A percentile compares a stretch with the other conserved stretches of the same genome.
Conservation (phyloP, 2,113 vertebrate genomes). For the Cheirogaleus medius region DNA sequence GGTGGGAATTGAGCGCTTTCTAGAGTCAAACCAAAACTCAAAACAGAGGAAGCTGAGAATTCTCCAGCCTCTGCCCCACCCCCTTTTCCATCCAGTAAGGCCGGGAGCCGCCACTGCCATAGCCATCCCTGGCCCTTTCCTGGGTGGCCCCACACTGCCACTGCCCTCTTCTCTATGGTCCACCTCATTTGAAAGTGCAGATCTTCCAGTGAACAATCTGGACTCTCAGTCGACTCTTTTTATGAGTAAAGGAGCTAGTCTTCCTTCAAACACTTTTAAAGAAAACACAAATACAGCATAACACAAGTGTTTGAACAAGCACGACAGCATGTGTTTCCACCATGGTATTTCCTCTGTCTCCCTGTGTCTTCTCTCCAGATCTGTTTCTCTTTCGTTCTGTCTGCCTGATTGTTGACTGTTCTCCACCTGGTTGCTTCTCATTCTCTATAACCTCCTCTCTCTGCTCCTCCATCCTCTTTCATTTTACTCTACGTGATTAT, state of each 20-base stretch:
- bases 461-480: not conserved
- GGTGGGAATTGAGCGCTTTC: not conserved
- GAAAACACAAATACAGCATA: not conserved
- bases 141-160: not conserved
- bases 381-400: not conserved
- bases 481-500: not conserved
- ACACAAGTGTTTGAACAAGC: not conserved
- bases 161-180: not conserved
- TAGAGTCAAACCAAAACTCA: not conserved
- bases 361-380: not conserved
- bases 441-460: not conserved
- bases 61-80: not conserved
- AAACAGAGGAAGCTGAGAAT: not conserved
- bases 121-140: not conserved
- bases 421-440: not conserved
- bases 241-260: not conserved
- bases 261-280: not conserved
- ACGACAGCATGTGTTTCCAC: not conserved
- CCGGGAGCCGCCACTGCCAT: not conserved
- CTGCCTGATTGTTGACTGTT: not conserved
- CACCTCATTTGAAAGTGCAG: conserved; percentile 19
- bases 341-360: not conserved
- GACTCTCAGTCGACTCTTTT: not conserved
- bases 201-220: not conserved
- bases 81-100: not conserved